Conservation (phyloP, 2,113 vertebrate genomes). For the Redunca redunca region DNA sequence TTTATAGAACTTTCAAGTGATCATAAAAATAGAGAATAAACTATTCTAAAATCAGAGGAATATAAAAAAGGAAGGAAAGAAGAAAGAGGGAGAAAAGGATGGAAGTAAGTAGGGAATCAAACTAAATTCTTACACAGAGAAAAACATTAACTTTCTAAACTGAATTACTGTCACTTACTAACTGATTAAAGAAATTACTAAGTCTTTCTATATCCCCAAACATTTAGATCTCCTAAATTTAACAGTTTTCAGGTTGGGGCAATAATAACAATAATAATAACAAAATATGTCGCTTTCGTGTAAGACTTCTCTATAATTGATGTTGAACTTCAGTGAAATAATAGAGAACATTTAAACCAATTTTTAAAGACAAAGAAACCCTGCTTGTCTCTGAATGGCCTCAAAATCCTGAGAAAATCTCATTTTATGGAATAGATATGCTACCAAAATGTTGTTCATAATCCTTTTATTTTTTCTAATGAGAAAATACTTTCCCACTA, state of each 20-base stretch:
- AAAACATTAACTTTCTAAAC: background rate
- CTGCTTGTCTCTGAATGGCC: background rate
- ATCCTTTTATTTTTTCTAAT: conserved; percentile 43
- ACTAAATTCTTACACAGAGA: background rate
- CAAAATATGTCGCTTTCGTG: background rate
- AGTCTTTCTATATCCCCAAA: background rate
- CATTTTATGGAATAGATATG: background rate
- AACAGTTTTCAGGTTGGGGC: background rate
- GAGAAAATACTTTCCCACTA: conserved; percentile 25
- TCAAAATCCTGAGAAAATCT: conserved; percentile 30
- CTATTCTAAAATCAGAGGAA: background rate
- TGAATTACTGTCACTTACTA: background rate
- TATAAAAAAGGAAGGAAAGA: background rate
- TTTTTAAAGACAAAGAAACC: conserved; percentile 1
- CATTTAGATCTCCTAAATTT: background rate
- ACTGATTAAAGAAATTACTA: background rate
- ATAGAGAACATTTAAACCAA: background rate
- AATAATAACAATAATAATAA: background rate
- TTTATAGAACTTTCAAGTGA: background rate
- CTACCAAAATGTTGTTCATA: background rate
- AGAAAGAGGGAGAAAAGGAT: background rate
- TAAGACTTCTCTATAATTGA: background rate
- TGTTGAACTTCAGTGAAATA: background rate
- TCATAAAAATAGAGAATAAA: background rate
- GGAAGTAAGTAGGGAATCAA: background rate